Evolutionary conservation across 2,113 vertebrate genomes (phyloP).

Genomic region (Pterocles burchelli): DNA sequence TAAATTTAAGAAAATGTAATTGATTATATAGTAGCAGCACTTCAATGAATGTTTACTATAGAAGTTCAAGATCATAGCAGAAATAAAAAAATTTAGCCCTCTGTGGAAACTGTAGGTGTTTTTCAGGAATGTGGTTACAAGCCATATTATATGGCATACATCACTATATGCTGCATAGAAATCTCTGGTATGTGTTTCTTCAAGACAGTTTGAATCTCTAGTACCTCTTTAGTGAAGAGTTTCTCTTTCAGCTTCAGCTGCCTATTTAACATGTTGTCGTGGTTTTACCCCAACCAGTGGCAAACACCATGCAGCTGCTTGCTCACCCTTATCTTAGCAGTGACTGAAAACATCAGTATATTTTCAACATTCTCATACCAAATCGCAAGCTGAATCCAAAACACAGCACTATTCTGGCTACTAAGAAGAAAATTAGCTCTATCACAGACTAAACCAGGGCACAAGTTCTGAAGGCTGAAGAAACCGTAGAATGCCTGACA

Average conservation of each 20-base stretch:
- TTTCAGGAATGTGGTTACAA: not conserved
- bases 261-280: not conserved
- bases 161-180: not conserved
- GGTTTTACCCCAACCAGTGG: too few relatives aligned
- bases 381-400: too few relatives aligned
- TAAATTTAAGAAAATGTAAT: not conserved
- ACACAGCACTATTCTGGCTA: too few relatives aligned
- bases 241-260: not conserved
- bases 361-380: too few relatives aligned
- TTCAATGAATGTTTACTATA: not conserved
- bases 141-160: rapidly evolving
- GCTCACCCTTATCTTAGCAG: too few relatives aligned
- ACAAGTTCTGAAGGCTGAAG: not conserved
- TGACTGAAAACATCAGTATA: too few relatives aligned
- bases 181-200: not conserved
- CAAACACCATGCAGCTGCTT: too few relatives aligned
- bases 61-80: not conserved
- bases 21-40: not conserved
- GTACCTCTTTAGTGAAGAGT: not conserved
- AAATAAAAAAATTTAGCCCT: not conserved
- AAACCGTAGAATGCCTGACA: not conserved
- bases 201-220: not conserved
- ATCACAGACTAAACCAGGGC: too few relatives aligned
- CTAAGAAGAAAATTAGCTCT: too few relatives aligned
- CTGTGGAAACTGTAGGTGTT: not conserved